Percentiles rank a stretch among this genome's conserved stretches.
These are phyloP conservation scores for Phyllotis vaccarum DNA, from an alignment of 2,797 vertebrate genomes.

Conservation along the genomic window DNA sequence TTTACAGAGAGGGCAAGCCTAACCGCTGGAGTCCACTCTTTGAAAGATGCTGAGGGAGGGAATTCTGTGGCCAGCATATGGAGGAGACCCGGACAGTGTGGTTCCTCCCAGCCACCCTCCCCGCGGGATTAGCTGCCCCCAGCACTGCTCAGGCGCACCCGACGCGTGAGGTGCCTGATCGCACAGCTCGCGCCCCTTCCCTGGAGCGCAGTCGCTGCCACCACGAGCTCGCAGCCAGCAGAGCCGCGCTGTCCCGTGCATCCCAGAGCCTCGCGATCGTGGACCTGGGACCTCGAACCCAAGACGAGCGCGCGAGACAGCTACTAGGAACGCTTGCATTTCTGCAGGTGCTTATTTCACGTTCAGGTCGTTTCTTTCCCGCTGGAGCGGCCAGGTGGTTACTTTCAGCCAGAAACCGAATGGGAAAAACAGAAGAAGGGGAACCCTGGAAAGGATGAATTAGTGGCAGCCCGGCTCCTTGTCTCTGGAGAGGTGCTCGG, in stretches of 20 bases:
- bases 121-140: conserved; percentile 65
- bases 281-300: conserved; percentile 64
- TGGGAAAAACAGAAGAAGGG: conserved; percentile 18
- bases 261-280: background rate
- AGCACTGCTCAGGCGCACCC: conserved; percentile 64
- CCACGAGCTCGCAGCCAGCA: background rate
- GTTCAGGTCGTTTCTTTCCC: background rate
- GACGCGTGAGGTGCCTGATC: background rate
- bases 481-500: conserved; percentile 35
- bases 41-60: conserved; percentile 70
- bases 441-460: conserved; percentile 25
- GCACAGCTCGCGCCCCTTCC: background rate
- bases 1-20: conserved; percentile 13
- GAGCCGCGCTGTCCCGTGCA: background rate
- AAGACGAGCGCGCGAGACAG: background rate
- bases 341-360: conserved; percentile 66
- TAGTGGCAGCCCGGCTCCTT: conserved; percentile 2
- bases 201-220: conserved; percentile 13
- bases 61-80: conserved; percentile 56
- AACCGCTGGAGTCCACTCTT: conserved; percentile 38
- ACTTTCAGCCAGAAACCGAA: conserved; percentile 64
- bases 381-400: background rate
- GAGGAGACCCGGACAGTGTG: conserved; percentile 29
- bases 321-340: background rate
- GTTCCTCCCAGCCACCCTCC: conserved; percentile 68